Evolutionary conservation across 2,888 invertebrate species (phyloP).

Genomic region (Hypomecis punctinalis): DNA sequence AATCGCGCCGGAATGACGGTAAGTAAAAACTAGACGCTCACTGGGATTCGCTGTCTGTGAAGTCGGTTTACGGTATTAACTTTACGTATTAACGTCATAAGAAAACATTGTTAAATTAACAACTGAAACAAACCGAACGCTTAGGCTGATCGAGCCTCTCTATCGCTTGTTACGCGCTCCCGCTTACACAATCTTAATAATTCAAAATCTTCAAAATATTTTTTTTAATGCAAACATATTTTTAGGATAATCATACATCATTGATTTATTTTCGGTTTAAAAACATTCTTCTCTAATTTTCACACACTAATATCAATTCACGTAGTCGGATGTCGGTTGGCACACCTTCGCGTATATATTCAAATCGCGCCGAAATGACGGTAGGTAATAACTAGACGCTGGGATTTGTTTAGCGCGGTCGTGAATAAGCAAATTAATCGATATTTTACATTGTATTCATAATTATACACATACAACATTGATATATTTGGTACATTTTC

Average conservation of each 20-base stretch:
- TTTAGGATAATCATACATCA: not conserved
- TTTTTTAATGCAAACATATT: too few relatives aligned
- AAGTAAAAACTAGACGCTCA: constrained; percentile 54
- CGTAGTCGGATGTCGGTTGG: constrained; percentile 34
- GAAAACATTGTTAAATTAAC: too few relatives aligned
- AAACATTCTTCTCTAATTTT: not conserved
- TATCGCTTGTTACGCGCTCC: too few relatives aligned
- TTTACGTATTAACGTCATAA: too few relatives aligned
- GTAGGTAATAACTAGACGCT: constrained; percentile 53
- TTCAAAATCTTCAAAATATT: too few relatives aligned
- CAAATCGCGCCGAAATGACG: constrained; percentile 49
- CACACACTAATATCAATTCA: constrained; percentile 8
- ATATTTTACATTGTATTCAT: too few relatives aligned
- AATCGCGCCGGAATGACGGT: constrained; percentile 48
- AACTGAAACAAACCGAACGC: too few relatives aligned
- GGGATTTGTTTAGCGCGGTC: constrained; percentile 48
- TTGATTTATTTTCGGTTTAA: not conserved
- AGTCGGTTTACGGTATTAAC: too few relatives aligned
- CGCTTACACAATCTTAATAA: constrained; percentile 51
- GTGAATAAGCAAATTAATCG: constrained; percentile 35
- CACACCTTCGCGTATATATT: constrained; percentile 49
- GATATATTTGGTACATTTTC: not conserved
- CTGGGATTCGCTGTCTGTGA: constrained; percentile 48
- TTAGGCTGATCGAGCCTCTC: too few relatives aligned
- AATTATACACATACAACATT: not conserved